Conservation (phyloP, 1,140 invertebrate genomes). For the Cryptotermes secundus region DNA sequence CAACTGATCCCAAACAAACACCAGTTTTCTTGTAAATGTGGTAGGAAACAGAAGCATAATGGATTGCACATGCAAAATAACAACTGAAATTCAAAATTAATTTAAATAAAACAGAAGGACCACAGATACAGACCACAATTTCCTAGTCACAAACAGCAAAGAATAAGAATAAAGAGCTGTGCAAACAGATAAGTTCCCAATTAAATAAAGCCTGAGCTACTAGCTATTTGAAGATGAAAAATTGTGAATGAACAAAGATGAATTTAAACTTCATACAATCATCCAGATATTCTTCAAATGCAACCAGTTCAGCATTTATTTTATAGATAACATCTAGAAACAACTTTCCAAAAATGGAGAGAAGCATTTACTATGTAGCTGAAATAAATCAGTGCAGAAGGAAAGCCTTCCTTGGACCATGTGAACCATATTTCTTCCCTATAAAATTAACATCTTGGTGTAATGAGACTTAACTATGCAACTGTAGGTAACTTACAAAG, state of each 20-base stretch:
- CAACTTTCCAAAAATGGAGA: no score
- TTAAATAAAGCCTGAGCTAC: background rate
- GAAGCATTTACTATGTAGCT: no score
- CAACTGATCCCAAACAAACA: background rate
- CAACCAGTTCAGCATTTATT: no score
- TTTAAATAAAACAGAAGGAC: background rate
- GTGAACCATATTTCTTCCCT: background rate
- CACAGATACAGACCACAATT: background rate
- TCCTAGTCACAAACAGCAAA: background rate
- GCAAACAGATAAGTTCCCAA: background rate
- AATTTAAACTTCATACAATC: no score
- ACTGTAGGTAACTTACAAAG: constrained; percentile 12
- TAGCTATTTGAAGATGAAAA: background rate
- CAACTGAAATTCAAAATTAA: background rate
- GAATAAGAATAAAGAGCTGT: background rate
- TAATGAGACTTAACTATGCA: background rate
- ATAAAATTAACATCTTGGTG: background rate
- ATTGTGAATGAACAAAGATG: no score
- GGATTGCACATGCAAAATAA: background rate
- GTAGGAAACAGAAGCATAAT: background rate
- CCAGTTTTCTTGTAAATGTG: background rate
- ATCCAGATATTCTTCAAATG: no score
- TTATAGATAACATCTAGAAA: no score
- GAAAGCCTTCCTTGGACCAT: background rate
- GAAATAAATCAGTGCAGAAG: no score